These are phyloP conservation scores for Clarias laeviceps DNA, from an alignment of 2,797 vertebrate genomes.

Conservation along the genomic window DNA sequence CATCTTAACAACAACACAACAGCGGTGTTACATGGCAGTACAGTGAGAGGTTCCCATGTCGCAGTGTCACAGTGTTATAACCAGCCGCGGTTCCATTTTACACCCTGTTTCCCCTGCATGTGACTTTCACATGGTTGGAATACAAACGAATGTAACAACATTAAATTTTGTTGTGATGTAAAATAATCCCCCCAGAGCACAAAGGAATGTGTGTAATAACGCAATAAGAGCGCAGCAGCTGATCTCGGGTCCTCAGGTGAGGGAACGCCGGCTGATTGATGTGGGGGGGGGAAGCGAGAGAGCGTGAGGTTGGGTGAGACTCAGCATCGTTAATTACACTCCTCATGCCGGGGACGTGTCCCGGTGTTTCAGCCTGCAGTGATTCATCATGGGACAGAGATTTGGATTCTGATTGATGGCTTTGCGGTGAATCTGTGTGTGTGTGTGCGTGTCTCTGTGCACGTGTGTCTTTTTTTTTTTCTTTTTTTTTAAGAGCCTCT, in stretches of 20 bases:
- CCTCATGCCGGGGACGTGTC: neutral
- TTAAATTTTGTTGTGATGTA: no score
- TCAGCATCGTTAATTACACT: neutral
- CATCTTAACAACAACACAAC: neutral
- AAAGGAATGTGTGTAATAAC: neutral
- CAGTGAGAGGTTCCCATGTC: neutral
- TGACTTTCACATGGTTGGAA: neutral
- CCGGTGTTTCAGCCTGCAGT: slow-evolving; percentile 19
- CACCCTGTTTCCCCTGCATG: neutral
- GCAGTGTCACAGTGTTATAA: neutral
- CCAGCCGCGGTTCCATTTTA: no score
- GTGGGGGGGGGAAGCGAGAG: neutral
- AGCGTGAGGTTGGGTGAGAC: neutral
- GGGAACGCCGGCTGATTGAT: neutral
- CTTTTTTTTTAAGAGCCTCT: slow-evolving; percentile 6
- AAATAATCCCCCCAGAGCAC: neutral
- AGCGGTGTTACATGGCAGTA: no score
- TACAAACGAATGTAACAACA: neutral
- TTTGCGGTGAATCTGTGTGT: neutral
- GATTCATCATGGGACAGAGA: slow-evolving; percentile 10
- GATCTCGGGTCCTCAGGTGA: neutral
- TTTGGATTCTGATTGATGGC: slow-evolving; percentile 2
- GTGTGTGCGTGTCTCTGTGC: slow-evolving; percentile 5
- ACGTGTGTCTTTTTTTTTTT: slow-evolving; percentile 3
- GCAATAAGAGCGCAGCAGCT: neutral